phyloP scores from a whole-genome alignment of 2,797 vertebrate species.

The Karalla daura region DNA sequence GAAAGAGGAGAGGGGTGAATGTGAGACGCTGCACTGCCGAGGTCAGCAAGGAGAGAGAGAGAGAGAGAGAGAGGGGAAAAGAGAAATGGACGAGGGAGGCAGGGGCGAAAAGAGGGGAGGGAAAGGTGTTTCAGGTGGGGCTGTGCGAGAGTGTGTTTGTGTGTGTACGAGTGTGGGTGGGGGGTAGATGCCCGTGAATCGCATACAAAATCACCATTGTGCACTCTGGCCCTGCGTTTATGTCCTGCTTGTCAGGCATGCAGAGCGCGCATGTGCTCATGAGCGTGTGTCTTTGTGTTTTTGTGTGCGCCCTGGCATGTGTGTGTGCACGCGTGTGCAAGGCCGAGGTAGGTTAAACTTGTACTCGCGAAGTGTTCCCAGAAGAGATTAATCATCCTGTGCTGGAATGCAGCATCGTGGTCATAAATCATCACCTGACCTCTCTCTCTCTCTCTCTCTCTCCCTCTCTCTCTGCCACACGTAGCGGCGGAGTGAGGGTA shows the following conservation, averaged over 20 bases:
- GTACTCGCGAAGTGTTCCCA: slow-evolving; percentile 87
- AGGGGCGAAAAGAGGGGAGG: slow-evolving; percentile 32
- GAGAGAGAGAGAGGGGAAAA: slow-evolving; percentile 40
- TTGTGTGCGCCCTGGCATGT: neutral
- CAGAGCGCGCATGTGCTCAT: slow-evolving; percentile 15
- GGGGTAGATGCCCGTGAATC: slow-evolving; percentile 56
- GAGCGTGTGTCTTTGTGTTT: slow-evolving; percentile 22
- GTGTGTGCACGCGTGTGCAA: slow-evolving; percentile 58
- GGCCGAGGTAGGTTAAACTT: slow-evolving; percentile 87
- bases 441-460: slow-evolving; percentile 36
- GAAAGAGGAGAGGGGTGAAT: slow-evolving; percentile 64
- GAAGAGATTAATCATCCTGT: slow-evolving; percentile 88
- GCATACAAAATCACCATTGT: slow-evolving; percentile 74
- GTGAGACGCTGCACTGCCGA: slow-evolving; percentile 67
- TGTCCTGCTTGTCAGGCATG: slow-evolving; percentile 72
- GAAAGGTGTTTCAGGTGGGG: neutral
- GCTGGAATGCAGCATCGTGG: slow-evolving; percentile 83
- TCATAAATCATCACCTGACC: slow-evolving; percentile 88
- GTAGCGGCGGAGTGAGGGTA: slow-evolving; percentile 62
- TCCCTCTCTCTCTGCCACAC: slow-evolving; percentile 55
- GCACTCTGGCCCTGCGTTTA: slow-evolving; percentile 75
- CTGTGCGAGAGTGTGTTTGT: neutral
- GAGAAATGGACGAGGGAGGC: slow-evolving; percentile 47
- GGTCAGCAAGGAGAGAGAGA: slow-evolving; percentile 53
- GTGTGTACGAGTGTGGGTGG: slow-evolving; percentile 2